Conservation (phyloP, 2,888 invertebrate genomes). For the Synergus itoensis region DNA sequence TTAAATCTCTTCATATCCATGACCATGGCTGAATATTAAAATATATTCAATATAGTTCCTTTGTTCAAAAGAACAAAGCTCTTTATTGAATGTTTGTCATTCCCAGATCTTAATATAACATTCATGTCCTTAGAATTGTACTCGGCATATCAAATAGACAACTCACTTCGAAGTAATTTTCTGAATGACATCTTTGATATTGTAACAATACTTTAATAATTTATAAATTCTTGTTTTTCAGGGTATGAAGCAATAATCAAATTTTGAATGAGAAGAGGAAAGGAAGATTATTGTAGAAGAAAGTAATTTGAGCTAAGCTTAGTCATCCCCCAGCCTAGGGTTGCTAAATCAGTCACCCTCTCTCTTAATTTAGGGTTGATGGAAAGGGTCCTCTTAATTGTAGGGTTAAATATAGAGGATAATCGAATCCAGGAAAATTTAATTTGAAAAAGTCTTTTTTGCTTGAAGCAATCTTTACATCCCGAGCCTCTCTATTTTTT, state of each 20-base stretch:
- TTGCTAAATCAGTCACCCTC: not conserved
- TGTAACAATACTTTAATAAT: not conserved
- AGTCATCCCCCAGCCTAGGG: not conserved
- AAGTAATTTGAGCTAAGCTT: not conserved
- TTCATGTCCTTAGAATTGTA: slow-evolving; percentile 39
- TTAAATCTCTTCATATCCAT: not conserved
- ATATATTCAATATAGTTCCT: not conserved
- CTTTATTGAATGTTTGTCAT: slow-evolving; percentile 26
- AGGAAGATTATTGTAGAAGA: not conserved
- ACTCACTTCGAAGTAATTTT: slow-evolving; percentile 35
- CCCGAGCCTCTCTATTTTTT: not conserved
- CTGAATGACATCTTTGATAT: slow-evolving; percentile 12
- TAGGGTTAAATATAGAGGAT: not conserved
- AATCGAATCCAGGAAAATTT: not conserved
- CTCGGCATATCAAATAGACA: slow-evolving; percentile 38
- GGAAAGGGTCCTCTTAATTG: not conserved
- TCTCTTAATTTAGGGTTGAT: not conserved
- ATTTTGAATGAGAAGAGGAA: not conserved
- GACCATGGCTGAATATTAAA: not conserved
- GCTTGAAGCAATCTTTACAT: not conserved
- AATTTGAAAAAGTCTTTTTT: not conserved
- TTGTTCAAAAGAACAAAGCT: slow-evolving; percentile 38
- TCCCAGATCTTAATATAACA: slow-evolving; percentile 29
- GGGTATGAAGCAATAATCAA: not conserved
- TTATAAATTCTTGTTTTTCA: not conserved